Percentiles rank a stretch among this genome's conserved stretches.
These are phyloP conservation scores for Cherax destructor DNA, from an alignment of 1,140 invertebrate species.

Conservation along the genomic window DNA sequence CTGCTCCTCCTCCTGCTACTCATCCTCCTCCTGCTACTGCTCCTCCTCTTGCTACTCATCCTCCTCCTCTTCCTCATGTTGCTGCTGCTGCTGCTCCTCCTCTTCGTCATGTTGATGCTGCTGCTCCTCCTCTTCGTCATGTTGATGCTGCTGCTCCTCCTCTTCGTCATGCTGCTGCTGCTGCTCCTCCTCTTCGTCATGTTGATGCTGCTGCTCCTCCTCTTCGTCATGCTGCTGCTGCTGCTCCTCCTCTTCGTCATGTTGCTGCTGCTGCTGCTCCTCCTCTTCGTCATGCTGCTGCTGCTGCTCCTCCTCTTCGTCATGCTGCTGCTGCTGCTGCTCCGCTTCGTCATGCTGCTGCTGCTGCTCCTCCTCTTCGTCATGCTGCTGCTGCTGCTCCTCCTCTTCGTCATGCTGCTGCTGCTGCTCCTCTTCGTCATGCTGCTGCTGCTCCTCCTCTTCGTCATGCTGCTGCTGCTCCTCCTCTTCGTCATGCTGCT, in stretches of 20 bases:
- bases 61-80: neutral
- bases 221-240: neutral
- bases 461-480: neutral
- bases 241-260: no score
- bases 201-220: neutral
- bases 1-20: neutral
- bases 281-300: neutral
- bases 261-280: neutral
- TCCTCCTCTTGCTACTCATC: no score
- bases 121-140: no score
- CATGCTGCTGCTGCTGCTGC: neutral
- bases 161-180: neutral
- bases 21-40: neutral
- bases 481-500: no score
- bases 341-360: neutral
- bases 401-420: neutral
- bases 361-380: neutral
- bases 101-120: no score
- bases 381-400: no score
- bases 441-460: neutral
- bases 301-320: neutral
- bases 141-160: no score
- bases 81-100: no score
- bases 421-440: neutral
- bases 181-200: neutral